Evolutionary conservation across 2,797 vertebrate species (phyloP).

Genomic region (Neosalanx taihuensis): DNA sequence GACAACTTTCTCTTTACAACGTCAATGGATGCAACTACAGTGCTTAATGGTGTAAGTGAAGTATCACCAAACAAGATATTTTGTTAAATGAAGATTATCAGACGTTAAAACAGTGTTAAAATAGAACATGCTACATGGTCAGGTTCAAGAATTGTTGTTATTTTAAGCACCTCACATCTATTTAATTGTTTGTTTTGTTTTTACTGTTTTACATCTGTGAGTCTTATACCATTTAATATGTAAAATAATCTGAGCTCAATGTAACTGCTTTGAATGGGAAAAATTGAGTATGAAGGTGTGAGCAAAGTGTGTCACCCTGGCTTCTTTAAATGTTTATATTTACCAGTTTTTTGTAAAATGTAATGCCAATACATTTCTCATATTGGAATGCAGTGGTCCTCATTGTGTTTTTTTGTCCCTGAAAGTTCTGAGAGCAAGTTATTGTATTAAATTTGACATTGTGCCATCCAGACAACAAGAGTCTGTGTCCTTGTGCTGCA

Average conservation of each 20-base stretch:
- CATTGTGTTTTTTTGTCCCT: conserved; percentile 6
- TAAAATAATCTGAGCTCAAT: background rate
- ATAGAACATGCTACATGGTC: background rate
- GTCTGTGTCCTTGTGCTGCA: no score
- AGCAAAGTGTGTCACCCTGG: conserved; percentile 18
- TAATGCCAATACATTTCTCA: conserved; percentile 62
- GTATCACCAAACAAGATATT: background rate
- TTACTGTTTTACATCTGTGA: background rate
- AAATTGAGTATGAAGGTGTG: background rate
- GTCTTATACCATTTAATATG: background rate
- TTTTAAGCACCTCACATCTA: background rate
- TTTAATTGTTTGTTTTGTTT: background rate
- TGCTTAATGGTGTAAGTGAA: background rate
- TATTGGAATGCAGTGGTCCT: conserved; percentile 35
- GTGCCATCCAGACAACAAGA: background rate
- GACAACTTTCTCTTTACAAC: background rate
- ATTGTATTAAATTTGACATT: conserved; percentile 1
- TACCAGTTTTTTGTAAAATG: conserved; percentile 57
- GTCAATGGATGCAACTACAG: background rate
- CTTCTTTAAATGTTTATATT: conserved; percentile 9
- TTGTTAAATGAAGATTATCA: background rate
- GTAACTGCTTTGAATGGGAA: conserved; percentile 3
- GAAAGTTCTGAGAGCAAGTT: conserved; percentile 1
- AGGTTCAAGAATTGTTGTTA: background rate
- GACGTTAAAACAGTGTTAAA: no score